These are phyloP conservation scores for Adelognathus sp. DNA, from an alignment of 2,888 invertebrate genomes.

Conservation along the genomic window DNA sequence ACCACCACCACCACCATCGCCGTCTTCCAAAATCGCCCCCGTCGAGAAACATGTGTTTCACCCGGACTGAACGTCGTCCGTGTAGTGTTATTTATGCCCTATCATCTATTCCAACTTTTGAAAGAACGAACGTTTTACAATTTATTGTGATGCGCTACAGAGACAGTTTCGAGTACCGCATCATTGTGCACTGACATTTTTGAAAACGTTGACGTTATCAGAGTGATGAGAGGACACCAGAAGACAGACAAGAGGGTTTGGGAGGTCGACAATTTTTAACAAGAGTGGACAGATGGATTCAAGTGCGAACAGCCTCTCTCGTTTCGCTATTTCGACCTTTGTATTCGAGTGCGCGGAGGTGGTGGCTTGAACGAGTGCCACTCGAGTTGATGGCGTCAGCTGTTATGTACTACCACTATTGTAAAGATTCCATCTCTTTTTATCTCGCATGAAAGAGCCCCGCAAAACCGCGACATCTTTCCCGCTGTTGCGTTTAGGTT, in stretches of 20 bases:
- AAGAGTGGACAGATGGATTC: conserved; percentile 78
- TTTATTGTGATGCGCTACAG: too few species aligned
- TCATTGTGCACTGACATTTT: not conserved
- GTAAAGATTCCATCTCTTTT: conserved; percentile 59
- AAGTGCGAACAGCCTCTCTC: conserved; percentile 65
- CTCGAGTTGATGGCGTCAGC: conserved; percentile 79
- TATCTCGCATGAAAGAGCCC: conserved; percentile 46
- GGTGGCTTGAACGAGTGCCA: conserved; percentile 59
- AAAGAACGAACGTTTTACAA: not conserved
- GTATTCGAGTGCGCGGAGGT: conserved; percentile 54
- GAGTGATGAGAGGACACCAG: not conserved
- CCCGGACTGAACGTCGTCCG: not conserved
- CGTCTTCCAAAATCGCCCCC: too few species aligned
- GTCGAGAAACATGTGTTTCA: conserved; percentile 23
- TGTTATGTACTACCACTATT: conserved; percentile 76
- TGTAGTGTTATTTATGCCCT: not conserved
- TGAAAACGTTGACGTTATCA: conserved; percentile 11
- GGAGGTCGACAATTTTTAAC: conserved; percentile 68
- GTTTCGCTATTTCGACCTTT: conserved; percentile 20
- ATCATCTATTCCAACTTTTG: not conserved
- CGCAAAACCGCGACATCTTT: conserved; percentile 40
- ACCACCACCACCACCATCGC: not conserved
- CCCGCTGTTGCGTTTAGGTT: not conserved
- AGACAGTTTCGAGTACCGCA: not conserved
- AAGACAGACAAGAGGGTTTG: not conserved